Percentiles rank a stretch among this genome's conserved stretches.
Conservation (phyloP, 2,113 vertebrate species). For the Myiozetetes cayanensis region DNA sequence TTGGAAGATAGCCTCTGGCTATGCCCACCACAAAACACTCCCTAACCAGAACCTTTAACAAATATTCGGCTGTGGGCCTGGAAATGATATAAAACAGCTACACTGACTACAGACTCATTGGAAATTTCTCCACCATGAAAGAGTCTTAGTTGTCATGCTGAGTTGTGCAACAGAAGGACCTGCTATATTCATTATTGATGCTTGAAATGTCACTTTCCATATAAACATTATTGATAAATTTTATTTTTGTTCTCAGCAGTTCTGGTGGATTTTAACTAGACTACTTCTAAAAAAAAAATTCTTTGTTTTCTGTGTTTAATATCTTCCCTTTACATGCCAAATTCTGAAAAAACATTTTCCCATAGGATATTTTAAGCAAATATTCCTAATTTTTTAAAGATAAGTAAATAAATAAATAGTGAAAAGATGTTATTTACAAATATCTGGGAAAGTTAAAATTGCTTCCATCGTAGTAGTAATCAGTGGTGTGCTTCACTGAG, state of each 20-base stretch:
- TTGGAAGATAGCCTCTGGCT: background rate
- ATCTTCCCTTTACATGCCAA: background rate
- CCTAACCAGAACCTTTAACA: background rate
- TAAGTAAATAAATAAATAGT: background rate
- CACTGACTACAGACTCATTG: background rate
- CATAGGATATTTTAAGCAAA: background rate
- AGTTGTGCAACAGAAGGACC: background rate
- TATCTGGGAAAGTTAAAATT: background rate
- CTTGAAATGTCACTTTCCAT: background rate
- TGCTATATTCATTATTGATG: background rate
- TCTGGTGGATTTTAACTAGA: background rate
- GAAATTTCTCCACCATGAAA: background rate
- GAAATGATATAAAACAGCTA: background rate
- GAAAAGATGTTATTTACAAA: background rate
- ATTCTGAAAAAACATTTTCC: background rate
- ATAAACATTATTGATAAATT: background rate
- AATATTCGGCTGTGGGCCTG: background rate
- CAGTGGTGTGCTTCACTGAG: background rate
- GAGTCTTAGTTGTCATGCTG: background rate
- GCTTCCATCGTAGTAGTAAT: background rate
- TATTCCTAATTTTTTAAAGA: background rate
- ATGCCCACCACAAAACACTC: background rate
- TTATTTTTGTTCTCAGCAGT: background rate
- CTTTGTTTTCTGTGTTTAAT: background rate
- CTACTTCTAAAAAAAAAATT: background rate